Percentiles rank a stretch among this genome's conserved stretches.
Evolutionary conservation across 2,113 vertebrate species (phyloP).

Genomic region (Pelodiscus sinensis): DNA sequence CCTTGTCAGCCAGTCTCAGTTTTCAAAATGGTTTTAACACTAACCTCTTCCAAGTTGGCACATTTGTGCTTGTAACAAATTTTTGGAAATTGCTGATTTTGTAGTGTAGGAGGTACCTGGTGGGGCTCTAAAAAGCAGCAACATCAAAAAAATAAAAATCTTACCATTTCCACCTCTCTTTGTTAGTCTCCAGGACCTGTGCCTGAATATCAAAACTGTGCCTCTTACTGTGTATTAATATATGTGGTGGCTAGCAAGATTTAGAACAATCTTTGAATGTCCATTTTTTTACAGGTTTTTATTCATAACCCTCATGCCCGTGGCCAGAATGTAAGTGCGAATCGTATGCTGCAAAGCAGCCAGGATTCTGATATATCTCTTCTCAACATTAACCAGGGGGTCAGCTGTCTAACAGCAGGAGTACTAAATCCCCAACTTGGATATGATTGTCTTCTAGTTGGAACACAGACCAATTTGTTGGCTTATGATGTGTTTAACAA

Average conservation of each 20-base stretch:
- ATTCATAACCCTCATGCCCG: constrained; percentile 95
- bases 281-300: constrained; percentile 84
- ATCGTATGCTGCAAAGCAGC: constrained; percentile 85
- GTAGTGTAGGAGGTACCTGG: neutral
- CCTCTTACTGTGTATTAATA: neutral
- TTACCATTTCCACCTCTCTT: neutral
- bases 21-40: neutral
- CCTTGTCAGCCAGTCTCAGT: accelerated
- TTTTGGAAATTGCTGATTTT: neutral
- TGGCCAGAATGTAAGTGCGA: constrained; percentile 78
- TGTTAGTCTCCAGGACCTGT: neutral
- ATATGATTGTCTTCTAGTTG: constrained; percentile 90
- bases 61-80: neutral
- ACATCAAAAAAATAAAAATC: neutral
- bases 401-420: constrained; percentile 91
- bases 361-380: constrained; percentile 93
- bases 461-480: constrained; percentile 93
- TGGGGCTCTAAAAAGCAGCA: neutral
- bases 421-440: constrained; percentile 83
- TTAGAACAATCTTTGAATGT: neutral
- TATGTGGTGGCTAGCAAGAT: accelerated
- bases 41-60: neutral
- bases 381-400: constrained; percentile 95
- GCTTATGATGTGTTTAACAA: constrained; percentile 96
- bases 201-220: neutral